Evolutionary conservation across 2,888 invertebrate species (phyloP).

Genomic region (Ommatoiulus sabulosus): DNA sequence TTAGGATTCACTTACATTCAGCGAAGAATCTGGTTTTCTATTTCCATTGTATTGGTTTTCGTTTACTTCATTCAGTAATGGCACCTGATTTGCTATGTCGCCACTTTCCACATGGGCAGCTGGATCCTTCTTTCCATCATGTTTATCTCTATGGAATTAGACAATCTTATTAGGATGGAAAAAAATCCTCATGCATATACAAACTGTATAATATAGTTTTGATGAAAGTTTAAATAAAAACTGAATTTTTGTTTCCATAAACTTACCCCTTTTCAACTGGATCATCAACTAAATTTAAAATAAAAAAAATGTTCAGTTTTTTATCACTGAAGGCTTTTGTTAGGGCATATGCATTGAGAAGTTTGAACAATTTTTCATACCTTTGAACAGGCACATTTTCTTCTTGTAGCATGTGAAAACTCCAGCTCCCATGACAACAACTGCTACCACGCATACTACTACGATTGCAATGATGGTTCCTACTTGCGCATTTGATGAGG

Average conservation of each 20-base stretch:
- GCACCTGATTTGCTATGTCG: neutral
- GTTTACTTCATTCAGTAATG: neutral
- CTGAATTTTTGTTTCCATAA: neutral
- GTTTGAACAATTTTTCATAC: neutral
- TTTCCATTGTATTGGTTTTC: conserved; percentile 28
- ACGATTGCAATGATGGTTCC: conserved; percentile 54
- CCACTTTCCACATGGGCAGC: neutral
- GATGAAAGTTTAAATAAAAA: neutral
- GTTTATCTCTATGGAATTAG: neutral
- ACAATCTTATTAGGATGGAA: no score
- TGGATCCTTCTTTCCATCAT: neutral
- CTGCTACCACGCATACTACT: conserved; percentile 49
- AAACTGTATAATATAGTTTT: no score
- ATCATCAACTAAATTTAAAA: neutral
- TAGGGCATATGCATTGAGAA: neutral
- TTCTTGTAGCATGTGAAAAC: conserved; percentile 52
- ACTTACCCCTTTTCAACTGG: conserved; percentile 10
- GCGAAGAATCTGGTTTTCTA: neutral
- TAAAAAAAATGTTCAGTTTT: neutral
- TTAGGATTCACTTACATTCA: neutral
- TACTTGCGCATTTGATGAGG: conserved; percentile 9
- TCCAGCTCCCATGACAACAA: conserved; percentile 51
- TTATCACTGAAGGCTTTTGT: neutral
- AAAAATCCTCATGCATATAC: neutral
- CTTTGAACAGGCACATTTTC: conserved; percentile 54